These are phyloP conservation scores for Azemiops feae DNA, from an alignment of 2,113 vertebrate species.

Conservation along the genomic window DNA sequence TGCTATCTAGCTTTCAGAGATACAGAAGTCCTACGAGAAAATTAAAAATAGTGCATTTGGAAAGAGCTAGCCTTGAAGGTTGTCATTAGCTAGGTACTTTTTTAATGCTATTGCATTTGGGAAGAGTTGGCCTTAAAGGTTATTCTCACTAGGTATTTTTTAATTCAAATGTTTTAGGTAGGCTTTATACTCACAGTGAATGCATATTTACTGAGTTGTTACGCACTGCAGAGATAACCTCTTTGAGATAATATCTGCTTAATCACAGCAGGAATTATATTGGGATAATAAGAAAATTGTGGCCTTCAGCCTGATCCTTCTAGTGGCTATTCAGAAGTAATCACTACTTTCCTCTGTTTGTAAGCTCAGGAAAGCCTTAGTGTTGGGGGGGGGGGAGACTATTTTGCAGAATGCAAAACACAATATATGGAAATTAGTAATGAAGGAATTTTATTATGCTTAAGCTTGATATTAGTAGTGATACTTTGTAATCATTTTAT, in stretches of 20 bases:
- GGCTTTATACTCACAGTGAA: neutral
- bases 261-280: neutral
- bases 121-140: no score
- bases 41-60: neutral
- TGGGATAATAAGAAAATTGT: neutral
- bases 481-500: no score
- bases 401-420: neutral
- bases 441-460: no score
- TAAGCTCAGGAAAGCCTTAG: no score
- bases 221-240: neutral
- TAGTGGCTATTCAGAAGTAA: no score
- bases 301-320: no score
- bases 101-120: no score
- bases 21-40: neutral
- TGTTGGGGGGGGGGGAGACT: neutral
- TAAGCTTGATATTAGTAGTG: no score
- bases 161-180: neutral
- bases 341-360: no score
- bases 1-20: neutral
- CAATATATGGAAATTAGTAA: neutral
- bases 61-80: neutral
- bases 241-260: neutral
- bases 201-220: neutral
- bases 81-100: no score
- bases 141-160: neutral